Conservation (phyloP, 2,113 vertebrate genomes). For the Phodopus roborovskii region DNA sequence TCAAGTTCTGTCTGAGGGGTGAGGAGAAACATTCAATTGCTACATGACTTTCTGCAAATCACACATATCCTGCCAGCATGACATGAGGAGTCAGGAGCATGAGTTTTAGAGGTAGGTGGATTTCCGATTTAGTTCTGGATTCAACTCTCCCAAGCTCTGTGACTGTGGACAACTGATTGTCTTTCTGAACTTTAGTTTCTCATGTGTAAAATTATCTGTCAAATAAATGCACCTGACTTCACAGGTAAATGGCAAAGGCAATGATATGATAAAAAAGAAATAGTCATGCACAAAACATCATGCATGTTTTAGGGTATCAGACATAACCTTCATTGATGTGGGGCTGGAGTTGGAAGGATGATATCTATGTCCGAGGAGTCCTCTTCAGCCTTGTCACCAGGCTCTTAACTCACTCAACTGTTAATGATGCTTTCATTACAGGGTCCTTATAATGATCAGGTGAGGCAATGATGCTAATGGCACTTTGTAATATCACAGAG, state of each 20-base stretch:
- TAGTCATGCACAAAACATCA: background rate
- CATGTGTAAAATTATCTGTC: background rate
- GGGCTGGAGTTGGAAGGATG: background rate
- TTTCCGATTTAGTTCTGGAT: background rate
- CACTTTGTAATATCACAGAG: background rate
- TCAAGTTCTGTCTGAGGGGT: background rate
- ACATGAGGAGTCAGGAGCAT: background rate
- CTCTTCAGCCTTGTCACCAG: background rate
- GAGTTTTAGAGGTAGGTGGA: background rate
- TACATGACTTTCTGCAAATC: background rate
- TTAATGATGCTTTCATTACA: background rate
- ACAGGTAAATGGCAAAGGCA: background rate
- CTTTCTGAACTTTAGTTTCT: constrained; percentile 24
- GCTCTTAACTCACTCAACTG: too few relatives aligned
- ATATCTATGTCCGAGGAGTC: background rate
- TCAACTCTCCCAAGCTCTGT: background rate
- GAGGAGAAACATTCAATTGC: background rate
- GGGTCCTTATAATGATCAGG: background rate
- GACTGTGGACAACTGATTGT: background rate
- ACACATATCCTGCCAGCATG: background rate
- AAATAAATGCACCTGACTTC: background rate
- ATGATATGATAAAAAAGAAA: background rate
- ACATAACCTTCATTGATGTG: background rate
- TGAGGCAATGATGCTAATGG: background rate
- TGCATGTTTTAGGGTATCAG: background rate